phyloP scores from a whole-genome alignment of 2,113 vertebrate species.

The Sander lucioperca region DNA sequence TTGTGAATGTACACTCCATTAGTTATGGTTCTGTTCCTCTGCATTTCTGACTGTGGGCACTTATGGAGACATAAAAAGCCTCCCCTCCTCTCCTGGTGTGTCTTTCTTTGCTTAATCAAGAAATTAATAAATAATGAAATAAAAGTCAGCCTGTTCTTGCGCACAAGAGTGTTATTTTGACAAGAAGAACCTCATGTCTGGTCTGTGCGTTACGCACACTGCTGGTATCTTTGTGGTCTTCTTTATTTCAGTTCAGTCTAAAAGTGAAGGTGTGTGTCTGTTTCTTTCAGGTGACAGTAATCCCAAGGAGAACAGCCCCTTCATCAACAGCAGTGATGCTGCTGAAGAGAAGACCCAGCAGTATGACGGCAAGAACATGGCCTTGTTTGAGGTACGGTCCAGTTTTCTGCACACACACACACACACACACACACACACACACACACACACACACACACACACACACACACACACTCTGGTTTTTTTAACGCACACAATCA shows the following conservation, averaged over 20 bases:
- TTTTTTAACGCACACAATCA: slow-evolving; percentile 23
- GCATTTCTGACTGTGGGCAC: slow-evolving; percentile 41
- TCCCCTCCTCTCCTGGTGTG: slow-evolving; percentile 5
- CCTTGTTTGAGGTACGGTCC: slow-evolving; percentile 92
- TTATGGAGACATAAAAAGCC: slow-evolving; percentile 18
- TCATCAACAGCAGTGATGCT: slow-evolving; percentile 97
- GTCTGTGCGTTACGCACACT: neutral
- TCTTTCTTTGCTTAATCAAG: slow-evolving; percentile 20
- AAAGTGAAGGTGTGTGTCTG: slow-evolving; percentile 34
- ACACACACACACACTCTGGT: slow-evolving; percentile 4
- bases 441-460: slow-evolving; percentile 9
- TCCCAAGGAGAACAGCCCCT: slow-evolving; percentile 98
- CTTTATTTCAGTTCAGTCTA: slow-evolving; percentile 31
- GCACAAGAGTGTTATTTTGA: neutral
- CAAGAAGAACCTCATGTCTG: neutral
- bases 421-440: slow-evolving; percentile 6
- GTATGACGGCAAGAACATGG: slow-evolving; percentile 97
- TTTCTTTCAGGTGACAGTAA: slow-evolving; percentile 92
- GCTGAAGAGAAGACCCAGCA: slow-evolving; percentile 93
- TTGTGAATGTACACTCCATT: slow-evolving; percentile 60
- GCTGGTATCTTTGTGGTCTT: neutral
- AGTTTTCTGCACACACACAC: slow-evolving; percentile 11
- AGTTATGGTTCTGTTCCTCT: slow-evolving; percentile 39
- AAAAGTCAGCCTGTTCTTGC: neutral
- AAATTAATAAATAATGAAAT: neutral